phyloP scores from a whole-genome alignment of 2,113 vertebrate genomes.

The Buteo buteo region DNA sequence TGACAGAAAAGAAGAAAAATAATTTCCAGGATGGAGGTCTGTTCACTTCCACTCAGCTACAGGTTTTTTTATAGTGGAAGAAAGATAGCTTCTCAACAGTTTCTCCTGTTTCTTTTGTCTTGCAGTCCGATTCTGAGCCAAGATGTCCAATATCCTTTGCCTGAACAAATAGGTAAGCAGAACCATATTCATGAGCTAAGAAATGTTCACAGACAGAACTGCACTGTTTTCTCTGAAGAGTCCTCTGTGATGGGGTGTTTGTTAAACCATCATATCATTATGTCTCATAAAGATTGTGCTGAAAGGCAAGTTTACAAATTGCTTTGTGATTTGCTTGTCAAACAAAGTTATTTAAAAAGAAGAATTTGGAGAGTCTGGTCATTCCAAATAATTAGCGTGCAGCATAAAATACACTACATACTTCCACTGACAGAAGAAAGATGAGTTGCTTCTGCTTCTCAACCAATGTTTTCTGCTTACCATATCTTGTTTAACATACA shows the following conservation, averaged over 20 bases:
- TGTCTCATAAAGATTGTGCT: neutral
- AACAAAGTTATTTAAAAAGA: neutral
- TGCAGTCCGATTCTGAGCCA: neutral
- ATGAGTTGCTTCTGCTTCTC: neutral
- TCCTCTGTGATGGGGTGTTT: neutral
- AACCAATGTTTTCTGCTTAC: neutral
- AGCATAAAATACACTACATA: neutral
- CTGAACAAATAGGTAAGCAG: neutral
- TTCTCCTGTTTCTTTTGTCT: neutral
- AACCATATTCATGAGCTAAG: neutral
- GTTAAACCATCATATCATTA: neutral
- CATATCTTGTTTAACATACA: neutral
- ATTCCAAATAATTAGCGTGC: neutral
- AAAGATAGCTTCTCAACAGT: neutral
- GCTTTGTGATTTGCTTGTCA: neutral
- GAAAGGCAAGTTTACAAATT: neutral
- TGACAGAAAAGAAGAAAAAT: neutral
- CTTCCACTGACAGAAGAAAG: neutral
- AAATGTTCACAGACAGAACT: neutral
- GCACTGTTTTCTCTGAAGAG: neutral
- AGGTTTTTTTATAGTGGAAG: neutral
- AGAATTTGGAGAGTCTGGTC: neutral
- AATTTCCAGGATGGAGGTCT: neutral
- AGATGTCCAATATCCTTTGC: neutral
- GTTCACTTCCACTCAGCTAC: neutral